Conservation (phyloP, 1,140 invertebrate species). For the Neodiprion fabricii region DNA sequence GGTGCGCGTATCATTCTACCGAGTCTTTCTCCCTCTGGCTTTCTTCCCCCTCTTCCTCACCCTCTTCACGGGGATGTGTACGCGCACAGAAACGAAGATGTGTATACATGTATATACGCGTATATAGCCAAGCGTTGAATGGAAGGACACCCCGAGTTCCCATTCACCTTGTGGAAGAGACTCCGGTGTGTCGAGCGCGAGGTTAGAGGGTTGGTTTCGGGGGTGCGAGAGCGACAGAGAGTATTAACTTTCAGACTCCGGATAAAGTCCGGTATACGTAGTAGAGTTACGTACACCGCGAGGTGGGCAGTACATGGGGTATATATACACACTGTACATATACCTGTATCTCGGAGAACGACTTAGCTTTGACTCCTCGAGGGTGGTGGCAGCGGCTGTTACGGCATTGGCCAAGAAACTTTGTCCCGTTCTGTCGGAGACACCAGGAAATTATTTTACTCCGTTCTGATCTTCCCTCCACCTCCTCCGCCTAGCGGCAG, state of each 20-base stretch:
- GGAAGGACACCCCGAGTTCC: neutral
- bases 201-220: neutral
- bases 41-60: neutral
- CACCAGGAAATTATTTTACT: constrained; percentile 57
- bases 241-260: neutral
- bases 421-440: constrained; percentile 46
- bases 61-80: neutral
- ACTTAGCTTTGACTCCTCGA: neutral
- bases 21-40: neutral
- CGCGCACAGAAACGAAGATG: neutral
- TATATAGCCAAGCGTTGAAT: neutral
- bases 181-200: neutral
- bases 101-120: neutral
- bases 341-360: neutral
- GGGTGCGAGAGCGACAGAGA: neutral
- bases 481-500: no score
- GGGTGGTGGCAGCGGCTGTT: neutral
- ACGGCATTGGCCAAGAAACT: constrained; percentile 50
- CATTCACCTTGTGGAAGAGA: neutral
- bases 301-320: neutral
- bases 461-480: constrained; percentile 8
- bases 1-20: neutral
- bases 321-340: neutral
- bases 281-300: neutral
- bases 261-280: neutral